Conservation (phyloP, 2,888 invertebrate species). For the Apotomis betuletana region DNA sequence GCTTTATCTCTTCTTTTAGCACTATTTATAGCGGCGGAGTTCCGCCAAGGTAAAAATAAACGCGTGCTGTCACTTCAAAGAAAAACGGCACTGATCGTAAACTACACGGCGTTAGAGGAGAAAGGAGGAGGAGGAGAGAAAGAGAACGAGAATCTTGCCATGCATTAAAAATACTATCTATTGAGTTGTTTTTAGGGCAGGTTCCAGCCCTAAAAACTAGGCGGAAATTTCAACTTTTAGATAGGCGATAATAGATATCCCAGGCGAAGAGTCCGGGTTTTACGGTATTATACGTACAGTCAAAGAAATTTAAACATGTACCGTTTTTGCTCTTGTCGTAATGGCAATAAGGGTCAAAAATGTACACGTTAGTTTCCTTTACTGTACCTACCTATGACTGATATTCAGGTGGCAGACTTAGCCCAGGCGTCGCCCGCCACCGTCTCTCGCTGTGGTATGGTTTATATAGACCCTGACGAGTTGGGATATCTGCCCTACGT, state of each 20-base stretch:
- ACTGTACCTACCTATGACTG: no score
- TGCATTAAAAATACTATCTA: constrained; percentile 10
- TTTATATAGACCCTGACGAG: constrained; percentile 93
- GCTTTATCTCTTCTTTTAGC: constrained; percentile 14
- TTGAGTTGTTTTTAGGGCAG: constrained; percentile 9
- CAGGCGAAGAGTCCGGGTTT: neutral
- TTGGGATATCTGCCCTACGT: constrained; percentile 92
- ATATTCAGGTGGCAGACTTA: constrained; percentile 87
- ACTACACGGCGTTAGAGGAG: constrained; percentile 4
- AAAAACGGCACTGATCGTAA: constrained; percentile 15
- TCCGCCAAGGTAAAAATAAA: constrained; percentile 2
- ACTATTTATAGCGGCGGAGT: neutral
- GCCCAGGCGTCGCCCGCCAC: constrained; percentile 96
- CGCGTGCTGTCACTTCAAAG: neutral
- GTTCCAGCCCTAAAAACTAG: constrained; percentile 2
- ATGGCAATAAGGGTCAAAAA: no score
- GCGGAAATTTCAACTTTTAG: constrained; percentile 7
- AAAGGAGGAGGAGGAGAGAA: neutral
- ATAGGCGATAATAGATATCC: constrained; percentile 9
- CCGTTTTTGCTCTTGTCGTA: no score
- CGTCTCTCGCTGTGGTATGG: constrained; percentile 93
- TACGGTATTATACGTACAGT: neutral
- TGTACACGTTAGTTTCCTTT: no score
- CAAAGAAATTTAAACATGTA: no score
- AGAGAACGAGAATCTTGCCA: constrained; percentile 15